Percentiles rank a stretch among this genome's conserved stretches.
phyloP scores from a whole-genome alignment of 2,797 vertebrate genomes.

The Gobionotothen gibberifrons region DNA sequence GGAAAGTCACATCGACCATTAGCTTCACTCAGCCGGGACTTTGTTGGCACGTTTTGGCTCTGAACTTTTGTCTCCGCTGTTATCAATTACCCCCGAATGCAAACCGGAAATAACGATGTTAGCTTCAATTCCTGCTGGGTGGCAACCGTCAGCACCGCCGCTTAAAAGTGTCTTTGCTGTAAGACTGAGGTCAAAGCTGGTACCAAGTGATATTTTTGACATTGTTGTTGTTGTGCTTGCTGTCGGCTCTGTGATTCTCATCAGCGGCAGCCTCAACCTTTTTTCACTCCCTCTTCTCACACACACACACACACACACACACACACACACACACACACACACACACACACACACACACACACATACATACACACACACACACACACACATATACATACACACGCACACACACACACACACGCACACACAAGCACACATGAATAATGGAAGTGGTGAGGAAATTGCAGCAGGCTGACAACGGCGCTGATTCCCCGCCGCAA shows the following conservation, averaged over 20 bases:
- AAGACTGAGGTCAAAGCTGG: conserved; percentile 48
- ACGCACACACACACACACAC: conserved; percentile 24
- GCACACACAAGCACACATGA: conserved; percentile 51
- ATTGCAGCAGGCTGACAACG: conserved; percentile 67
- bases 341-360: conserved; percentile 31
- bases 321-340: conserved; percentile 26
- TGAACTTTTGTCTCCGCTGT: background rate
- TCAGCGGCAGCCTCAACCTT: conserved; percentile 63
- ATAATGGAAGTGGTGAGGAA: conserved; percentile 72
- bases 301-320: conserved; percentile 1
- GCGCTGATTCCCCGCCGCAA: conserved; percentile 61
- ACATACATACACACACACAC: conserved; percentile 26
- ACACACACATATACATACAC: conserved; percentile 24
- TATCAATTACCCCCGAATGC: conserved; percentile 24
- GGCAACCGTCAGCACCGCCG: background rate
- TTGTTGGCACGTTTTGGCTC: background rate
- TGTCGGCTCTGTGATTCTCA: conserved; percentile 61
- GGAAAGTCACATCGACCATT: background rate
- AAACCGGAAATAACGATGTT: conserved; percentile 2
- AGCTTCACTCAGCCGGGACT: conserved; percentile 2
- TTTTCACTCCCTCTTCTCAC: conserved; percentile 40
- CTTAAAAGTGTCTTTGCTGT: conserved; percentile 29
- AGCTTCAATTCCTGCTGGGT: background rate
- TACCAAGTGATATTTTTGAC: conserved; percentile 57
- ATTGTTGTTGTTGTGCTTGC: conserved; percentile 54